Base-by-base conservation (phyloP, 2,888 invertebrate genomes). In the Schrankia costaestrigalis region DNA sequence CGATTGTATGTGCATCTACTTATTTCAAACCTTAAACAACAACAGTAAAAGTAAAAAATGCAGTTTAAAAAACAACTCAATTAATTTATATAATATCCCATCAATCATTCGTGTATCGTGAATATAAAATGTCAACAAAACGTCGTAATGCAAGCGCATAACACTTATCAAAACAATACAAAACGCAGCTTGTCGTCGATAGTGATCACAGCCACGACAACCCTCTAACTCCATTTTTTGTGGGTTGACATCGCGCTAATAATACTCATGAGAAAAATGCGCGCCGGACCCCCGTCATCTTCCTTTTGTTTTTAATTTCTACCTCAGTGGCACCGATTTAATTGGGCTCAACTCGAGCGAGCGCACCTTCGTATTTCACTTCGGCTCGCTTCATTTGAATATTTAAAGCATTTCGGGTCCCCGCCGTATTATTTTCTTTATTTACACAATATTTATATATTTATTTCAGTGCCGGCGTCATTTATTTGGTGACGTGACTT, bases 291-390 rank as follows among this genome's bases (percentile, higher is more conserved):
- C 80, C 78, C 78, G 72, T 80, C 85, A 78, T 80, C 70, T 66
- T 83, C 82, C 83, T 86, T 86, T 87, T 87, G 85, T 86, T 86
- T 86, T 87, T 87, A 86, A 86, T 87, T 87, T 86, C 87, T 85
- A 86, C 86, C 87, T 86, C 87, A 86, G 86, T 87, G 87, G 87
- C 87, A 87, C 82, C 84, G 79, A 84, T 87, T 87, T 86, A 87
- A 87, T 87, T 87, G 87, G 87, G 73, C 84, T 80, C 84, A 81
- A 77, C 80, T 82, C 85, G 82, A 76, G 69, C 83, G 78, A 77
- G 83, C 78, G 85, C 83, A 83, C 86, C 86, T 85, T 76, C 84
- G 85, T 87, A 87, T 85, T 85, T 87, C 84, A 85, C 84, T 79
- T 82, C 81, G 75, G 72, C 82, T 83, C 78, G 82, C 77, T 86